These are phyloP conservation scores for Lasioglossum oenotherae DNA, from an alignment of 2,888 invertebrate genomes.

Conservation along the genomic window DNA sequence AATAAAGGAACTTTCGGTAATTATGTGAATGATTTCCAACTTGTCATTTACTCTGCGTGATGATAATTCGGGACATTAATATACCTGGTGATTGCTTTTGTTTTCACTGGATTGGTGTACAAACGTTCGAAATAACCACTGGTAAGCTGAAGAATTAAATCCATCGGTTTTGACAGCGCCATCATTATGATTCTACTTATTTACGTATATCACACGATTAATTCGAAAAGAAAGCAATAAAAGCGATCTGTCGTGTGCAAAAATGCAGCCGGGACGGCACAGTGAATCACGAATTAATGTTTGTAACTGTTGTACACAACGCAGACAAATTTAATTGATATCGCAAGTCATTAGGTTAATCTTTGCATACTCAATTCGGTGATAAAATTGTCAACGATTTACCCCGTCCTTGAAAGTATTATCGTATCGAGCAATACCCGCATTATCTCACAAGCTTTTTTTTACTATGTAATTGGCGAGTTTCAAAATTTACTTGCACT, in stretches of 20 bases:
- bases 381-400: conserved; percentile 4
- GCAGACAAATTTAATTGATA: background rate
- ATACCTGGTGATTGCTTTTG: conserved; percentile 93
- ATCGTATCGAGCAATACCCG: background rate
- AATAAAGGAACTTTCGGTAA: conserved; percentile 45
- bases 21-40: background rate
- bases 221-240: background rate
- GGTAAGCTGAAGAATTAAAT: conserved; percentile 87
- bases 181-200: conserved; percentile 81
- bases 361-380: background rate
- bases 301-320: background rate
- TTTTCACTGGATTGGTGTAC: conserved; percentile 90
- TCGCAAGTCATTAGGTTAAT: background rate
- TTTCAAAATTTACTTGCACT: conserved; percentile 2
- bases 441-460: background rate
- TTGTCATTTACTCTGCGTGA: background rate
- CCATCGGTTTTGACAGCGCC: conserved; percentile 89
- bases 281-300: background rate
- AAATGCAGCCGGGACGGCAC: background rate
- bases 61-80: conserved; percentile 46
- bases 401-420: background rate
- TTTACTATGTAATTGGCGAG: background rate
- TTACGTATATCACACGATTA: background rate
- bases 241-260: background rate
- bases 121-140: conserved; percentile 91